phyloP scores from a whole-genome alignment of 2,888 invertebrate genomes.

The Aproaerema taeniolella region DNA sequence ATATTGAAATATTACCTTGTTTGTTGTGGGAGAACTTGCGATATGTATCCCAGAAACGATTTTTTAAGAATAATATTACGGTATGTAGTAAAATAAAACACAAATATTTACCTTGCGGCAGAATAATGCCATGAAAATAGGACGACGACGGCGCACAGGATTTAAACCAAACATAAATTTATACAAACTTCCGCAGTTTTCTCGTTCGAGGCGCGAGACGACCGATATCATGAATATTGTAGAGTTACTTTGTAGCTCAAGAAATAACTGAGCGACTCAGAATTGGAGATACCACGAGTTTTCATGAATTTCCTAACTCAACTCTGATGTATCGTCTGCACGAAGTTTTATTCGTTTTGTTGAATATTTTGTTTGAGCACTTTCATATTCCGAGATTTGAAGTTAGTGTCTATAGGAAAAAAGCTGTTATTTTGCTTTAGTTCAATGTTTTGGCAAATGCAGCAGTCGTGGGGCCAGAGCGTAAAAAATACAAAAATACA shows the following conservation, averaged over 20 bases:
- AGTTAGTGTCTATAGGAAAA: no score
- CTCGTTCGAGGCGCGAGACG: constrained; percentile 4
- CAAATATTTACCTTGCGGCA: neutral
- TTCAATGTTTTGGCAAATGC: constrained; percentile 4
- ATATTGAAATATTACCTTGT: no score
- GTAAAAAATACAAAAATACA: constrained; percentile 11
- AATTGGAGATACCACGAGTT: constrained; percentile 7
- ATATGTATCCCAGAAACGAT: no score
- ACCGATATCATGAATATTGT: constrained; percentile 16
- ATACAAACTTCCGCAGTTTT: constrained; percentile 11
- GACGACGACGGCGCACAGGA: constrained; percentile 1
- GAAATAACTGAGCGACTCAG: neutral
- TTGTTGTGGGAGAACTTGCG: no score
- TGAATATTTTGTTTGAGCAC: no score
- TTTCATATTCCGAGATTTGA: no score
- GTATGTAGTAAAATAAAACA: neutral
- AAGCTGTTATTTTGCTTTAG: constrained; percentile 2
- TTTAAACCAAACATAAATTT: constrained; percentile 12
- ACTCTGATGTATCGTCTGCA: no score
- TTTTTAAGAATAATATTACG: no score
- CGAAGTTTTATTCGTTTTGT: no score
- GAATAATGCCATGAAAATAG: constrained; percentile 1
- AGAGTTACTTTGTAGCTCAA: constrained; percentile 2
- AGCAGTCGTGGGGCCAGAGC: neutral
- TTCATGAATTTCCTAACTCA: neutral